Evolutionary conservation across 23 tunicate genomes (phyloP), one percentile per base, ranked within the genome.

Genomic region (Halocynthia aurantium): DNA sequence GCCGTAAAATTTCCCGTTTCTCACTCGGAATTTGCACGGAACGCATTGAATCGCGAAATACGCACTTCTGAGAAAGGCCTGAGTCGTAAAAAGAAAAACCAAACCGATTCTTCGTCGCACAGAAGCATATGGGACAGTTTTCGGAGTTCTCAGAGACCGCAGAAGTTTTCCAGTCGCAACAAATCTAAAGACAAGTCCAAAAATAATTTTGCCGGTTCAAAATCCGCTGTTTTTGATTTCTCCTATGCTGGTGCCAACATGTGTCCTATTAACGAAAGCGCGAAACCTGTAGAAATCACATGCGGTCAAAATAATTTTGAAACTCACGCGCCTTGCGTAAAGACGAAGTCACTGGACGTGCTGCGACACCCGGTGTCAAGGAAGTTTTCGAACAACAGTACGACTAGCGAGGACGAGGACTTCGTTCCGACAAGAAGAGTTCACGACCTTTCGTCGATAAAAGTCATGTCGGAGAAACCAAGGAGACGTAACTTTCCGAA

Each of bases 51-150:
- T 7, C 19, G 56, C 15, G 64, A 74, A 55, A 74, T 55, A 11
- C 19, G 64, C 56, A 15, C 62, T 8, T 54, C 31, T 8, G 40
- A 52, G 19, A 56, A 64, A 8, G 7, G 10, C 20, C 55, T 54
- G 54, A 15, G 15, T 8, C 9, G 19, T 8, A 62, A 64, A 8
- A 74, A 18, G 31, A 74, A 74, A 56, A 49, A 49, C 31, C 22
- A 40, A 11, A 56, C 78, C 6, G 78, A 74, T 15, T 52, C 78
- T 21, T 49, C 75, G 44, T 15, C 44, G 44, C 55, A 50, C 50
- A 18, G 22, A 19, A 64, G 78, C 13, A 8, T 74, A 13, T 74
- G 55, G 31, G 78, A 74, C 10, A 74, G 78, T 31, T 74, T 74
- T 54, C 65, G 78, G 5, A 74, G 63, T 64, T 54, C 55, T 31